phyloP scores from a whole-genome alignment of 2,113 vertebrate species.

The Dissostichus mawsoni region DNA sequence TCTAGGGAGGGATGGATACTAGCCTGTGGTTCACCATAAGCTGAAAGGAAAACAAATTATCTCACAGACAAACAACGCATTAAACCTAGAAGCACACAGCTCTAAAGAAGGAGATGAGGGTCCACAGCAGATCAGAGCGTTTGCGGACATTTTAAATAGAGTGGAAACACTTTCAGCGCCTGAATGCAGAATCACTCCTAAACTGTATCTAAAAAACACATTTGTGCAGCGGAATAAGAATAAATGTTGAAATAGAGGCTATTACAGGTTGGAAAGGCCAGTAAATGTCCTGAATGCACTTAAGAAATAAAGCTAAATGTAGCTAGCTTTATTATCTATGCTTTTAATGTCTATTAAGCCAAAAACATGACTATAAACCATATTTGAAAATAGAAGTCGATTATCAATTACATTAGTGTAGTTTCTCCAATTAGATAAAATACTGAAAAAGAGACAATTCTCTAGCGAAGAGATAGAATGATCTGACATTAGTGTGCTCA shows the following conservation, averaged over 20 bases:
- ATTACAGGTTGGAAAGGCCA: background rate
- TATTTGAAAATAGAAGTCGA: background rate
- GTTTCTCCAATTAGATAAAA: background rate
- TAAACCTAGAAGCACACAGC: conserved; percentile 35
- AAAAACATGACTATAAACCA: background rate
- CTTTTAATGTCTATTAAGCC: background rate
- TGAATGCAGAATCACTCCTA: background rate
- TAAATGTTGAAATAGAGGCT: conserved; percentile 1
- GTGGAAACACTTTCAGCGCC: conserved; percentile 1
- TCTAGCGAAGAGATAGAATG: background rate
- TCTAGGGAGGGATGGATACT: conserved; percentile 18
- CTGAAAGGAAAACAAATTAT: conserved; percentile 54
- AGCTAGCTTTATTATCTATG: background rate
- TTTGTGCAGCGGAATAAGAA: background rate
- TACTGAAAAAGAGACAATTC: background rate
- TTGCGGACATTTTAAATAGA: conserved; percentile 17
- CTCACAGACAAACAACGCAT: conserved; percentile 57
- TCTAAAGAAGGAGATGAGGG: conserved; percentile 34
- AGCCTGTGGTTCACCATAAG: conserved; percentile 29
- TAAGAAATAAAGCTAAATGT: background rate
- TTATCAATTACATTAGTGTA: background rate
- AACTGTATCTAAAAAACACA: conserved; percentile 18
- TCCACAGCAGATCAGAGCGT: background rate
- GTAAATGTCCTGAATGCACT: conserved; percentile 2
- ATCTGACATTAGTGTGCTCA: background rate